These are phyloP conservation scores for Cephus runcator DNA, from an alignment of 2,888 invertebrate species.

Conservation along the genomic window DNA sequence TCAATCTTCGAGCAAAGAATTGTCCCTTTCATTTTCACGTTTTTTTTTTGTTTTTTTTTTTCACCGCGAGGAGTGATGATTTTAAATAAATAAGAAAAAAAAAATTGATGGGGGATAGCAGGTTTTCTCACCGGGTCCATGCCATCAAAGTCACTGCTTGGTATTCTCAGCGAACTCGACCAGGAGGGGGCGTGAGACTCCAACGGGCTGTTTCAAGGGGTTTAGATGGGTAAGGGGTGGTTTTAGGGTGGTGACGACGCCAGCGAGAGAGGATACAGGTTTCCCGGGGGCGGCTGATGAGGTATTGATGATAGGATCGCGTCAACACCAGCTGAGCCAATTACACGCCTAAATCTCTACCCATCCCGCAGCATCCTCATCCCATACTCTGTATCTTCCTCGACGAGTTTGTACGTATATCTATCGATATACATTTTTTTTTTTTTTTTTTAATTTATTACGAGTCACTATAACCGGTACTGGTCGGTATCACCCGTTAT, in stretches of 20 bases:
- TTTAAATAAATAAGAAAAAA: slow-evolving; percentile 13
- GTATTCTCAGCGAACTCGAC: slow-evolving; percentile 33
- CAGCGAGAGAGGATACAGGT: slow-evolving; percentile 54
- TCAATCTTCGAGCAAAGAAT: slow-evolving; percentile 1
- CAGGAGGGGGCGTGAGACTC: neutral
- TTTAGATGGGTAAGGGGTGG: slow-evolving; percentile 22
- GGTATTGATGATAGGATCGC: slow-evolving; percentile 73
- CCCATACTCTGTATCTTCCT: slow-evolving; percentile 12
- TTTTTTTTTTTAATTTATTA: neutral
- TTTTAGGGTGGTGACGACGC: slow-evolving; percentile 13
- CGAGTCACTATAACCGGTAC: neutral
- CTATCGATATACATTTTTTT: neutral
- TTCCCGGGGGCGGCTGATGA: slow-evolving; percentile 68
- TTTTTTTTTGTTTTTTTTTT: neutral
- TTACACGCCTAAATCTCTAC: slow-evolving; percentile 68
- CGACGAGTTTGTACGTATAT: neutral
- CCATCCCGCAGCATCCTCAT: slow-evolving; percentile 36
- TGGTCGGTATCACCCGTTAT: neutral
- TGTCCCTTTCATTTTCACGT: neutral
- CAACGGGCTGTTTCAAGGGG: slow-evolving; percentile 1
- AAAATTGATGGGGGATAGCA: too few relatives aligned
- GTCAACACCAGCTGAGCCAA: slow-evolving; percentile 75
- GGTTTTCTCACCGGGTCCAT: neutral
- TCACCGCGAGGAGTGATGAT: slow-evolving; percentile 24
- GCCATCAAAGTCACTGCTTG: slow-evolving; percentile 24